phyloP scores from a whole-genome alignment of 2,797 vertebrate genomes.

The Clamator glandarius region DNA sequence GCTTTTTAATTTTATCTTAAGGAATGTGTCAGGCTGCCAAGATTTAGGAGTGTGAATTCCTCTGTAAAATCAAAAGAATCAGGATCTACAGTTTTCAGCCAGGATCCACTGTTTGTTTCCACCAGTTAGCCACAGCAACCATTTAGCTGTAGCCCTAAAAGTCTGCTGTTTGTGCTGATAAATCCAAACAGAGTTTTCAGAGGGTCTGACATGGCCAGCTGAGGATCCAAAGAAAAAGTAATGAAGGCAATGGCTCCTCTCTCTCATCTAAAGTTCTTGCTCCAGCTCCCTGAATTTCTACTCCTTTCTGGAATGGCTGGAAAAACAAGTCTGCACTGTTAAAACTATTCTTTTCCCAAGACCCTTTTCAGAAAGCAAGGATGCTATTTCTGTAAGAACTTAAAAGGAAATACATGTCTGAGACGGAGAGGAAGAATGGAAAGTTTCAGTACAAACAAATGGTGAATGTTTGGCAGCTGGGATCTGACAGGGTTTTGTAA shows the following conservation, averaged over 20 bases:
- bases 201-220: background rate
- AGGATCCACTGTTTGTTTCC: background rate
- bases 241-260: rapidly evolving
- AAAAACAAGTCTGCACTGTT: conserved; percentile 31
- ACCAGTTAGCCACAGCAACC: background rate
- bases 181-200: background rate
- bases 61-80: conserved; percentile 17
- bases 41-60: background rate
- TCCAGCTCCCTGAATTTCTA: conserved; percentile 1
- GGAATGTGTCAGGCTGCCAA: background rate
- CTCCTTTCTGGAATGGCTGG: background rate
- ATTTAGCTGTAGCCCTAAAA: background rate
- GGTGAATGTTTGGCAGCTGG: conserved; percentile 48
- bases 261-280: background rate
- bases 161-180: background rate
- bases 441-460: conserved; percentile 52
- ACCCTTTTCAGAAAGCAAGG: conserved; percentile 10
- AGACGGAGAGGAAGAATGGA: conserved; percentile 36
- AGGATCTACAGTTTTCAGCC: background rate
- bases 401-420: conserved; percentile 66
- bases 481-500: conserved; percentile 34
- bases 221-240: background rate
- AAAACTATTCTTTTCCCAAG: conserved; percentile 51
- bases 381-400: conserved; percentile 57
- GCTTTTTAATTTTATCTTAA: background rate